A percentile compares a stretch with the other conserved stretches of the same genome.
Evolutionary conservation across 1,140 invertebrate genomes (phyloP).

Genomic region (Cotesia vestalis): DNA sequence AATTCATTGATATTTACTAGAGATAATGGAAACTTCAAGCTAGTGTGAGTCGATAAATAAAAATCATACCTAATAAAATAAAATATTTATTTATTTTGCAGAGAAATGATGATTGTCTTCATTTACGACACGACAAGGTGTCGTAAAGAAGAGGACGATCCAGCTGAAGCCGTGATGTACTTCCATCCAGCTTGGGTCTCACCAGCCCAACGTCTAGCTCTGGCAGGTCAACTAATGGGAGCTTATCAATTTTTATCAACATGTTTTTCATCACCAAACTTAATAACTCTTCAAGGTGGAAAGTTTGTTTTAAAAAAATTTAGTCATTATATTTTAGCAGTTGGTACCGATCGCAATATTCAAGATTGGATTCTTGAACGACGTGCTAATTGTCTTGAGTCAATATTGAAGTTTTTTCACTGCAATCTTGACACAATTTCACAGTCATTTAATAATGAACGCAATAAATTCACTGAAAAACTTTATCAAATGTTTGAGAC

Average conservation of each 20-base stretch:
- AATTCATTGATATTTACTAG: conserved; percentile 51
- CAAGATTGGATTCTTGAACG: conserved; percentile 81
- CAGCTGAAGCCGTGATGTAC: conserved; percentile 85
- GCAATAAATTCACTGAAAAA: conserved; percentile 76
- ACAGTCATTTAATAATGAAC: conserved; percentile 69
- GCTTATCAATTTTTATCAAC: conserved; percentile 79
- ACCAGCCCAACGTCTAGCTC: conserved; percentile 78
- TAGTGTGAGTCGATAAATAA: conserved; percentile 46
- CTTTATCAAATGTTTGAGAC: conserved; percentile 85
- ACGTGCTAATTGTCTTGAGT: conserved; percentile 75
- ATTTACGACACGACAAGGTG: conserved; percentile 84
- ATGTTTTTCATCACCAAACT: conserved; percentile 76
- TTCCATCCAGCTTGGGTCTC: conserved; percentile 89
- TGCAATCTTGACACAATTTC: conserved; percentile 77
- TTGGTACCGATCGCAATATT: conserved; percentile 86
- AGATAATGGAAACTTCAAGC: conserved; percentile 53
- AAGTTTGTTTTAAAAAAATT: conserved; percentile 84
- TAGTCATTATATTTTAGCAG: conserved; percentile 79
- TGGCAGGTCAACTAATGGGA: conserved; percentile 85
- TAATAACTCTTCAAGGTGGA: conserved; percentile 82
- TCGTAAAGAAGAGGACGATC: conserved; percentile 82
- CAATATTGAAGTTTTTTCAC: conserved; percentile 81
- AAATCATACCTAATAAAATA: background rate
- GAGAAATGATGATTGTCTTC: conserved; percentile 89
- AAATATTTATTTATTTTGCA: conserved; percentile 51